These are phyloP conservation scores for Epizoanthus scotinus DNA, from an alignment of 92 coral and sea anemone species.

Conservation along the genomic window DNA sequence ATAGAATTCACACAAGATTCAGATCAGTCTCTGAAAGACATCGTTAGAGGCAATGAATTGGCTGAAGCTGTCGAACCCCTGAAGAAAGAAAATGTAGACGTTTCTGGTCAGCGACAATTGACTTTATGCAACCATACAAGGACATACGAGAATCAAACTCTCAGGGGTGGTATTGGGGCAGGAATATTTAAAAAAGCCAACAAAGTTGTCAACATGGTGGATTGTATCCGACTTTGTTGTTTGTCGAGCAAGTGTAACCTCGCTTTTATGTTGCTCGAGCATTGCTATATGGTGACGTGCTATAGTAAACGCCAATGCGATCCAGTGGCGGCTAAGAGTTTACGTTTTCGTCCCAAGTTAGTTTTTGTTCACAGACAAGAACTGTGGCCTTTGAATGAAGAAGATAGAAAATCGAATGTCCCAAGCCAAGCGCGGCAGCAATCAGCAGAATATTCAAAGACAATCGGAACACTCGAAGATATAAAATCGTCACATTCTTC, in stretches of 20 bases:
- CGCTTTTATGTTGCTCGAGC: conserved; percentile 77
- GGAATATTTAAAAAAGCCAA: conserved; percentile 65
- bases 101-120: conserved; percentile 30
- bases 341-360: conserved; percentile 62
- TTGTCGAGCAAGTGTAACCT: conserved; percentile 60
- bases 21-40: conserved; percentile 3
- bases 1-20: not conserved
- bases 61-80: conserved; percentile 58
- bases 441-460: not conserved
- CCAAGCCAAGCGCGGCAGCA: not conserved
- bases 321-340: conserved; percentile 75
- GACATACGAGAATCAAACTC: conserved; percentile 57
- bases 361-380: conserved; percentile 48
- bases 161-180: conserved; percentile 73
- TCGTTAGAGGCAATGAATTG: conserved; percentile 33
- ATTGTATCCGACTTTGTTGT: conserved; percentile 77
- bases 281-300: conserved; percentile 81
- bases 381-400: not conserved
- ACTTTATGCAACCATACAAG: conserved; percentile 66
- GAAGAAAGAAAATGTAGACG: conserved; percentile 20
- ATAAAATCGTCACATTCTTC: not conserved
- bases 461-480: not conserved
- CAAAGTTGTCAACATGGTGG: conserved; percentile 48
- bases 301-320: conserved; percentile 59
- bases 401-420: not conserved